These are phyloP conservation scores for Bergia puertoricense DNA, from an alignment of 92 coral and sea anemone species.

Conservation along the genomic window DNA sequence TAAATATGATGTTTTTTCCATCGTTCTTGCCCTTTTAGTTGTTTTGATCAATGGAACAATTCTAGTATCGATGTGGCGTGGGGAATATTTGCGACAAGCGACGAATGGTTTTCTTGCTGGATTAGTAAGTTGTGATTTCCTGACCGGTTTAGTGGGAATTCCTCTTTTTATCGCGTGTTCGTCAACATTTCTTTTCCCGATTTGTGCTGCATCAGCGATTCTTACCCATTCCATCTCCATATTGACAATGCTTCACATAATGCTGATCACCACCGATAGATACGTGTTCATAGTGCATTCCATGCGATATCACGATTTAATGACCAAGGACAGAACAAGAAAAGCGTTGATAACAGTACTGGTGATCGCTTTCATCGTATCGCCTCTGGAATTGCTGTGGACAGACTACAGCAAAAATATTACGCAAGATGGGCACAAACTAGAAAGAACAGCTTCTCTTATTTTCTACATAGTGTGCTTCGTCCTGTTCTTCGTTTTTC, in stretches of 20 bases:
- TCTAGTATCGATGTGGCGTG: constrained; percentile 3
- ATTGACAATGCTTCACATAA: constrained; percentile 14
- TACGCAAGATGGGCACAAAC: background rate
- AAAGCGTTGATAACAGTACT: background rate
- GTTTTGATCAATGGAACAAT: constrained; percentile 24
- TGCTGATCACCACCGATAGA: constrained; percentile 23
- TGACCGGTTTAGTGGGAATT: constrained; percentile 31
- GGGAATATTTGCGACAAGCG: background rate
- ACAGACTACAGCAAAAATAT: background rate
- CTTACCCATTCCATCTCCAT: background rate
- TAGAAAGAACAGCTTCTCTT: background rate
- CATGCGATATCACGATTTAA: constrained; percentile 30
- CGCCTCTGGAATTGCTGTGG: constrained; percentile 4
- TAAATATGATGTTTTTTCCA: background rate
- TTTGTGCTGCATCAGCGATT: constrained; percentile 1
- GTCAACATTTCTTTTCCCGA: background rate
- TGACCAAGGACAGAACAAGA: constrained; percentile 12
- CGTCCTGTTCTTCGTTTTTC: background rate
- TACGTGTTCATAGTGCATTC: constrained; percentile 13
- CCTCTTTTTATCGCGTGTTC: background rate
- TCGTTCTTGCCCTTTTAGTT: background rate
- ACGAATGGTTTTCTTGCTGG: constrained; percentile 29
- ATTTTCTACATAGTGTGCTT: background rate
- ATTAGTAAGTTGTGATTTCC: constrained; percentile 12
- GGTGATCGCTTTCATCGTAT: background rate